Evolutionary conservation across 1,140 invertebrate species (phyloP).

Genomic region (Cardiocondyla obscurior): DNA sequence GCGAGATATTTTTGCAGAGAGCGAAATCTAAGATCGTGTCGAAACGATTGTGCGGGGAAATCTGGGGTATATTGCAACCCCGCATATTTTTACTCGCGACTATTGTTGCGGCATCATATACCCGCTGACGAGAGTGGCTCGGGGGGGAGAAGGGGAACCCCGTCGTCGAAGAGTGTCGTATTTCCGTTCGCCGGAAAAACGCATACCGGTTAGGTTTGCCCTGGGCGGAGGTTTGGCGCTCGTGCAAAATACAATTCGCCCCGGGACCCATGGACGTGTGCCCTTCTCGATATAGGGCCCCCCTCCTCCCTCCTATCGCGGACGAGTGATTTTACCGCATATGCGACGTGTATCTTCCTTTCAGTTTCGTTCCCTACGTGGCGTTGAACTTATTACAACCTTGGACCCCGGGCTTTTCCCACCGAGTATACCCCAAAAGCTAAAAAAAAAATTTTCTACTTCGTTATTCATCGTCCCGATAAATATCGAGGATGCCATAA

Average conservation of each 20-base stretch:
- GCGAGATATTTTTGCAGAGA: background rate
- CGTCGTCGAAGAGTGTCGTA: conserved; percentile 42
- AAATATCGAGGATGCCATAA: background rate
- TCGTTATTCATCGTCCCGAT: background rate
- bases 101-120: conserved; percentile 27
- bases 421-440: background rate
- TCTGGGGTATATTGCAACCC: background rate
- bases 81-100: background rate
- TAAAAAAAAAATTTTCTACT: background rate
- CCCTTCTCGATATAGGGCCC: background rate
- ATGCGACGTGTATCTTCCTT: conserved; percentile 12
- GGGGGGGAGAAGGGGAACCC: no score
- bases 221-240: conserved; percentile 2
- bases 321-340: conserved; percentile 36
- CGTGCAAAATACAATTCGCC: conserved; percentile 46
- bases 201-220: conserved; percentile 57
- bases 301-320: background rate
- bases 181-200: conserved; percentile 60
- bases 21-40: conserved; percentile 2
- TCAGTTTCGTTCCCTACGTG: background rate
- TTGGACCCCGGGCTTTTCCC: no score
- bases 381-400: no score
- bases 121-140: conserved; percentile 46
- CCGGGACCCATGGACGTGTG: background rate
- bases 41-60: background rate